Conservation (phyloP, 2,113 vertebrate genomes). For the Gopherus flavomarginatus region DNA sequence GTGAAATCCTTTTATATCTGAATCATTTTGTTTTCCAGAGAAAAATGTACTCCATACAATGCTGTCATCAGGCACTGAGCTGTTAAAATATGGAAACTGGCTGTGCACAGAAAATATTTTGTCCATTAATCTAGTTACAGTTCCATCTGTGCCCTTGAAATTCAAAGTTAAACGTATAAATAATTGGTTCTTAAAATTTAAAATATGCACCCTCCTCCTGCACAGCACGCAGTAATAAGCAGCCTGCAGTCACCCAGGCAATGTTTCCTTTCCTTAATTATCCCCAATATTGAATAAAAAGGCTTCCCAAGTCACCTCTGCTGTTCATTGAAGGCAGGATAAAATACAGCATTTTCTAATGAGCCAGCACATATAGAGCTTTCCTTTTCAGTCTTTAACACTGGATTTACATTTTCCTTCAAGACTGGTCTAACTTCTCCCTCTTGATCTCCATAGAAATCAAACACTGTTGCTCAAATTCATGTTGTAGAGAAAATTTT, state of each 20-base stretch:
- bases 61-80: neutral
- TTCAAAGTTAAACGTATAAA: conserved; percentile 54
- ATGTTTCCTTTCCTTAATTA: conserved; percentile 54
- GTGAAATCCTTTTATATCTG: neutral
- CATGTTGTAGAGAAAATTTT: conserved; percentile 58
- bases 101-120: conserved; percentile 11
- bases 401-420: conserved; percentile 42
- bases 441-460: conserved; percentile 66
- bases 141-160: conserved; percentile 49
- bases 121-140: conserved; percentile 23
- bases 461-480: conserved; percentile 57
- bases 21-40: conserved; percentile 2
- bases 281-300: conserved; percentile 44
- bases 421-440: conserved; percentile 14
- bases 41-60: neutral
- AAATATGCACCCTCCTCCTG: conserved; percentile 43
- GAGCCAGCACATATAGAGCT: neutral
- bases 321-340: conserved; percentile 21
- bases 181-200: conserved; percentile 65
- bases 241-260: conserved; percentile 41
- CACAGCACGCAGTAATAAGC: conserved; percentile 36
- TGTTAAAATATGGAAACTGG: conserved; percentile 24
- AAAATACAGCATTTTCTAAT: conserved; percentile 38
- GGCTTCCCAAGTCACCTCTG: neutral
- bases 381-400: conserved; percentile 41